Percentiles rank a stretch among this genome's conserved stretches.
These are phyloP conservation scores for Cnemophilus loriae DNA, from an alignment of 2,113 vertebrate genomes.

Conservation along the genomic window DNA sequence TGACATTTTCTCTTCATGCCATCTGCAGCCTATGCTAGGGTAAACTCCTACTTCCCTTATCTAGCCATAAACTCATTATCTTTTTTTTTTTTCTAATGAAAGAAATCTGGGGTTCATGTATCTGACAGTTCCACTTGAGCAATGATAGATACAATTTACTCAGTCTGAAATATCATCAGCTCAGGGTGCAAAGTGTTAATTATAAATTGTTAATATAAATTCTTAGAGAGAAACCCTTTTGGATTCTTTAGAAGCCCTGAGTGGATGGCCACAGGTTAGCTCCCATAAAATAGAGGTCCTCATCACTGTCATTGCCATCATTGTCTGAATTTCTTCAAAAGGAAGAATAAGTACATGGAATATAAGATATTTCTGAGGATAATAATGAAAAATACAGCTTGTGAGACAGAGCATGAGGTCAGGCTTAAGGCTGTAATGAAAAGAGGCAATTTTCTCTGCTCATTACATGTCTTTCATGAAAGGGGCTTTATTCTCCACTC, in stretches of 20 bases:
- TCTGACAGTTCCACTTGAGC: not conserved
- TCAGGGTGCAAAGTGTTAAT: constrained; percentile 17
- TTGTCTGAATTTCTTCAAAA: constrained; percentile 9
- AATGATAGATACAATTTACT: not conserved
- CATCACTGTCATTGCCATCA: not conserved
- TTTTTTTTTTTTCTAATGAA: not conserved
- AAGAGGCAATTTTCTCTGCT: constrained; percentile 43
- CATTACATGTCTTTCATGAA: constrained; percentile 2
- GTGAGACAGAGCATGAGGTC: constrained; percentile 6
- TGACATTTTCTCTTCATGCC: not conserved
- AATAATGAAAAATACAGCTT: constrained; percentile 28
- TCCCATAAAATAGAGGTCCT: not conserved
- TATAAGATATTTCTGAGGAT: constrained; percentile 8
- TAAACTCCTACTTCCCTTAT: not conserved
- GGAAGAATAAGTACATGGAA: constrained; percentile 1
- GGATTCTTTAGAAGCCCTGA: not conserved
- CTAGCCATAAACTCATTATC: too few species aligned
- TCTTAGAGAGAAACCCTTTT: not conserved
- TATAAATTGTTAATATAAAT: not conserved
- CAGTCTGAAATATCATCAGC: not conserved
- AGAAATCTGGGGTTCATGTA: not conserved
- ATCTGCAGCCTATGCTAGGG: not conserved
- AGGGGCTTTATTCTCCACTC: not conserved
- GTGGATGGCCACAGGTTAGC: not conserved
- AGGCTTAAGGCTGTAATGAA: constrained; percentile 23